These are phyloP conservation scores for Furcifer pardalis DNA, from an alignment of 2,797 vertebrate genomes.

Conservation along the genomic window DNA sequence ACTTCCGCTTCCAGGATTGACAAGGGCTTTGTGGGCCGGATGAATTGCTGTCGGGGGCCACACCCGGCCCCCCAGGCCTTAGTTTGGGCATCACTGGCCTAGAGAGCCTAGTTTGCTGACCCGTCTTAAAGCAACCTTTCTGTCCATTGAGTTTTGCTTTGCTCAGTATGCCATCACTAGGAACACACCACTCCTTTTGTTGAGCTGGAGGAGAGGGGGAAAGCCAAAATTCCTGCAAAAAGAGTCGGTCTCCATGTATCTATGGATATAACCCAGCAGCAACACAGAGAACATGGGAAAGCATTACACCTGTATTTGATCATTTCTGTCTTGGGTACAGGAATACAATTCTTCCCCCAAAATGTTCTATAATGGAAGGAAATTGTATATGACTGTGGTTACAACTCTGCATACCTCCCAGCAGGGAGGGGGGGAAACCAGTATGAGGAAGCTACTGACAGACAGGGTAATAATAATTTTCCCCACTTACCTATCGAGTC, in stretches of 20 bases:
- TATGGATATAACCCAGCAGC: neutral
- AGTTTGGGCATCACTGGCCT: too few relatives aligned
- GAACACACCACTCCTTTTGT: neutral
- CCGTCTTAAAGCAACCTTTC: too few relatives aligned
- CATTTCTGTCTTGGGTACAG: neutral
- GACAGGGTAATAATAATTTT: neutral
- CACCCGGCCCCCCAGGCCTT: too few relatives aligned
- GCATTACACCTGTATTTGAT: neutral
- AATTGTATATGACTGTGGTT: neutral
- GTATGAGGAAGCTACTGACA: neutral
- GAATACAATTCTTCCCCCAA: neutral
- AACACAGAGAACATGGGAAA: neutral
- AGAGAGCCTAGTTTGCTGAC: too few relatives aligned
- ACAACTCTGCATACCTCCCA: neutral
- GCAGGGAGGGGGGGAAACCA: neutral
- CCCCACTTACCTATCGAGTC: constrained; percentile 87
- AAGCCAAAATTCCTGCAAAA: neutral
- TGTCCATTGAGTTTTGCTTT: too few relatives aligned
- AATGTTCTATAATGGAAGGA: neutral
- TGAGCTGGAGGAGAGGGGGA: neutral
- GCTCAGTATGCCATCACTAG: too few relatives aligned
- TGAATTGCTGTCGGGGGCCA: too few relatives aligned
- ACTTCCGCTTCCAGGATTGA: too few relatives aligned
- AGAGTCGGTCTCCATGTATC: neutral
- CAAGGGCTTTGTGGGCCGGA: too few relatives aligned